A percentile compares a stretch with the other conserved stretches of the same genome.
phyloP scores from a whole-genome alignment of 2,113 vertebrate genomes.

The Pandion haliaetus region DNA sequence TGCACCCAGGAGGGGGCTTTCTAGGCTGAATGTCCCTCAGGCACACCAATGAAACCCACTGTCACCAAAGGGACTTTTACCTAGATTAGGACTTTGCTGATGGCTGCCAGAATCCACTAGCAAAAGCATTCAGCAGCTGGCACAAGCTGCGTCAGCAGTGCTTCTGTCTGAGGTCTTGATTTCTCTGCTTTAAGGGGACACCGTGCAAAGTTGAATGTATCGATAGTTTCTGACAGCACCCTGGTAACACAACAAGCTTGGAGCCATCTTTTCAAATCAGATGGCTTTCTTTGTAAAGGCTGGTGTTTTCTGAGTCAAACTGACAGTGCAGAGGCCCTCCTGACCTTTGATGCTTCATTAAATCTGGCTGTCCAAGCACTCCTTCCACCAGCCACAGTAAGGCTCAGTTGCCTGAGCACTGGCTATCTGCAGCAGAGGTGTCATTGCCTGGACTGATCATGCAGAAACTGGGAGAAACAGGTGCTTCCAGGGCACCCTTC shows the following conservation, averaged over 20 bases:
- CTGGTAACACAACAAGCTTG: not conserved
- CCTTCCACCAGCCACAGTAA: not conserved
- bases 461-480: not conserved
- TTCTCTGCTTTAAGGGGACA: not conserved
- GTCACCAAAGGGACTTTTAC: not conserved
- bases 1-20: not conserved
- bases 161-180: not conserved
- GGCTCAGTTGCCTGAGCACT: not conserved
- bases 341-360: not conserved
- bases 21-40: not conserved
- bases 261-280: not conserved
- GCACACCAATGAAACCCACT: fast-evolving
- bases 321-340: not conserved
- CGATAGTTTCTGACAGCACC: not conserved
- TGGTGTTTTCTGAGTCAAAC: not conserved
- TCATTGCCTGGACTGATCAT: not conserved
- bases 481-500: not conserved
- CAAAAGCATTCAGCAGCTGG: not conserved
- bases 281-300: not conserved
- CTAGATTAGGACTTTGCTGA: not conserved
- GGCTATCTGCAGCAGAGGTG: not conserved
- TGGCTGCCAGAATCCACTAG: not conserved
- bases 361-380: not conserved
- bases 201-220: not conserved
- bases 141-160: not conserved